A percentile compares a stretch with the other conserved stretches of the same genome.
phyloP scores from a whole-genome alignment of 1,140 invertebrate genomes.

The Drosophila nigromelanica region DNA sequence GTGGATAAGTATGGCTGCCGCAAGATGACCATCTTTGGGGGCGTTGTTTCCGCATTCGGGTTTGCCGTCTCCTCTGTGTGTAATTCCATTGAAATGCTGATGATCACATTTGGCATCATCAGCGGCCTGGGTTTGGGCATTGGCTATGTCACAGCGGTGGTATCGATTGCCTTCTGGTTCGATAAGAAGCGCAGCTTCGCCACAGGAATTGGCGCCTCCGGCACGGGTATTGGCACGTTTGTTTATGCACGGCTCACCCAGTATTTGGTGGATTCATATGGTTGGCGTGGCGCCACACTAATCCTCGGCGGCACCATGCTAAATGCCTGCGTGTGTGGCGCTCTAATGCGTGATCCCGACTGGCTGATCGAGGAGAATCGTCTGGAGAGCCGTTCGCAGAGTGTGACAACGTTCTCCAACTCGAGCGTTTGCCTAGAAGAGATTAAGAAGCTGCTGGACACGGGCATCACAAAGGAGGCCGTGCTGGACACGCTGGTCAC shows the following conservation, averaged over 20 bases:
- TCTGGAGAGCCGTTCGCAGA: constrained; percentile 81
- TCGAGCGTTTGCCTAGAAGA: constrained; percentile 86
- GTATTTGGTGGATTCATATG: constrained; percentile 91
- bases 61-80: constrained; percentile 92
- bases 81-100: constrained; percentile 90
- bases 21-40: constrained; percentile 92
- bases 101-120: constrained; percentile 93
- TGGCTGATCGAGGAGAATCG: constrained; percentile 88
- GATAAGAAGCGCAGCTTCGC: constrained; percentile 96
- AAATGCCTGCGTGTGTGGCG: constrained; percentile 94
- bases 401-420: constrained; percentile 83
- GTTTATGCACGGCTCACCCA: constrained; percentile 90
- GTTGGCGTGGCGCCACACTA: constrained; percentile 94
- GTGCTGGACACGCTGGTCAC: constrained; percentile 87
- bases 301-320: constrained; percentile 93
- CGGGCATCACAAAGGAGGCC: constrained; percentile 87
- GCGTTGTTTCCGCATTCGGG: constrained; percentile 90
- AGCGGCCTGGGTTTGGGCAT: constrained; percentile 93
- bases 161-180: constrained; percentile 98
- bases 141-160: constrained; percentile 95
- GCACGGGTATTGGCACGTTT: constrained; percentile 92
- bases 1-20: constrained; percentile 95
- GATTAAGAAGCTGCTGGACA: constrained; percentile 87
- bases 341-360: constrained; percentile 93
- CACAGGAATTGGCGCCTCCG: constrained; percentile 94